These are phyloP conservation scores for Botia almorhae DNA, from an alignment of 2,797 vertebrate species.

Conservation along the genomic window DNA sequence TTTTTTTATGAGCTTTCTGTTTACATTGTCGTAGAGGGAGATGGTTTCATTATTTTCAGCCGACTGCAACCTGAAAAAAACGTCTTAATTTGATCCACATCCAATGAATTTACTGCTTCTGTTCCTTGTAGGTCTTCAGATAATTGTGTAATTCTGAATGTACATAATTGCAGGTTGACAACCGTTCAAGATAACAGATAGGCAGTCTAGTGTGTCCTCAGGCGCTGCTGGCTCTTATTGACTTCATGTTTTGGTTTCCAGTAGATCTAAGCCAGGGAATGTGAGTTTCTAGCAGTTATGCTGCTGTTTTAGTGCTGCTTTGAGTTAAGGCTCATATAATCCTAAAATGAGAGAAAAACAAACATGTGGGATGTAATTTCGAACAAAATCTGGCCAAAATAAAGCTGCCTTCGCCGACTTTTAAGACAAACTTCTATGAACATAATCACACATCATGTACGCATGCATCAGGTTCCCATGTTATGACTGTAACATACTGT, in stretches of 20 bases:
- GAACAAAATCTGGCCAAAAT: neutral
- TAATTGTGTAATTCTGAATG: slow-evolving; percentile 15
- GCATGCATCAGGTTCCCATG: neutral
- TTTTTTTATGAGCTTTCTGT: slow-evolving; percentile 57
- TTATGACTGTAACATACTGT: neutral
- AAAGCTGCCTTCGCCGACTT: too few relatives aligned
- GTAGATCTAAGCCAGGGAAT: neutral
- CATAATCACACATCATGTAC: neutral
- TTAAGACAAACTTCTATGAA: neutral
- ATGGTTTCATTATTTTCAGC: slow-evolving; percentile 58
- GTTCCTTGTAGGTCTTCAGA: slow-evolving; percentile 5
- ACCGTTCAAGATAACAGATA: slow-evolving; percentile 1
- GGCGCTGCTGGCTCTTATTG: neutral
- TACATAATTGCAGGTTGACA: slow-evolving; percentile 8
- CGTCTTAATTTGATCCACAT: neutral
- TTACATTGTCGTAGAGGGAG: slow-evolving; percentile 65
- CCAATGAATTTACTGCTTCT: neutral
- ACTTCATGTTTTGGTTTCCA: neutral
- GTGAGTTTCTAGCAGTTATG: slow-evolving; percentile 1
- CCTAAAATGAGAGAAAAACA: neutral
- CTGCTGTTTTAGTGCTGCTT: neutral
- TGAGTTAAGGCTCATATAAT: neutral
- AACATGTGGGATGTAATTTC: neutral
- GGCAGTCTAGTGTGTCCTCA: neutral
- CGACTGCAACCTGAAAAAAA: slow-evolving; percentile 18